These are phyloP conservation scores for Troides oblongomaculatus DNA, from an alignment of 2,888 invertebrate genomes.

Conservation along the genomic window DNA sequence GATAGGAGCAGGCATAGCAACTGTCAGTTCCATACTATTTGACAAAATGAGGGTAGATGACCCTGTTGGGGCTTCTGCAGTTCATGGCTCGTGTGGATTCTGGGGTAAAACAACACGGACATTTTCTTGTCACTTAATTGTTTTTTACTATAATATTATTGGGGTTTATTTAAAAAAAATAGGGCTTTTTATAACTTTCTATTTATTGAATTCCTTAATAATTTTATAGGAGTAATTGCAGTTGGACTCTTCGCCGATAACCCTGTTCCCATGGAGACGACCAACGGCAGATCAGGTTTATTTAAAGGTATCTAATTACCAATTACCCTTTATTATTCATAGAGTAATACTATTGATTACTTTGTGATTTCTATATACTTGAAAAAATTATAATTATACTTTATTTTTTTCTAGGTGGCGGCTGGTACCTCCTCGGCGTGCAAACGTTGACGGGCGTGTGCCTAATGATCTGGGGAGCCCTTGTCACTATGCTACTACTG, in stretches of 20 bases:
- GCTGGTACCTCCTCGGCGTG: constrained; percentile 91
- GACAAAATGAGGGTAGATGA: constrained; percentile 91
- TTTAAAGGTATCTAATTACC: constrained; percentile 81
- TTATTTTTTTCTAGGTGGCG: constrained; percentile 82
- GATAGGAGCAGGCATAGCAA: constrained; percentile 87
- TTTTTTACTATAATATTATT: no score
- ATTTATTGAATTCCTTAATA: neutral
- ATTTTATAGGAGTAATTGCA: constrained; percentile 86
- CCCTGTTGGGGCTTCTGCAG: constrained; percentile 94
- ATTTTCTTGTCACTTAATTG: neutral
- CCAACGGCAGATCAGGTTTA: constrained; percentile 86
- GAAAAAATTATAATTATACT: no score
- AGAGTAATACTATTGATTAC: neutral
- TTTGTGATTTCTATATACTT: no score
- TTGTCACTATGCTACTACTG: constrained; percentile 85
- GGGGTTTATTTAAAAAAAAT: neutral
- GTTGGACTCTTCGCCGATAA: constrained; percentile 94
- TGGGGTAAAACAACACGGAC: constrained; percentile 76
- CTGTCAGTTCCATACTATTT: constrained; percentile 85
- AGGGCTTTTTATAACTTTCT: neutral
- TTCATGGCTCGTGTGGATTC: constrained; percentile 89
- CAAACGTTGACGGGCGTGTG: constrained; percentile 87
- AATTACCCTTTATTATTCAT: neutral
- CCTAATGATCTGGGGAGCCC: constrained; percentile 86
- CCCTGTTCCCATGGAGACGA: constrained; percentile 89